Percentiles rank a stretch among this genome's conserved stretches.
phyloP scores from a whole-genome alignment of 1,140 invertebrate genomes.

The Goniozus legneri region DNA sequence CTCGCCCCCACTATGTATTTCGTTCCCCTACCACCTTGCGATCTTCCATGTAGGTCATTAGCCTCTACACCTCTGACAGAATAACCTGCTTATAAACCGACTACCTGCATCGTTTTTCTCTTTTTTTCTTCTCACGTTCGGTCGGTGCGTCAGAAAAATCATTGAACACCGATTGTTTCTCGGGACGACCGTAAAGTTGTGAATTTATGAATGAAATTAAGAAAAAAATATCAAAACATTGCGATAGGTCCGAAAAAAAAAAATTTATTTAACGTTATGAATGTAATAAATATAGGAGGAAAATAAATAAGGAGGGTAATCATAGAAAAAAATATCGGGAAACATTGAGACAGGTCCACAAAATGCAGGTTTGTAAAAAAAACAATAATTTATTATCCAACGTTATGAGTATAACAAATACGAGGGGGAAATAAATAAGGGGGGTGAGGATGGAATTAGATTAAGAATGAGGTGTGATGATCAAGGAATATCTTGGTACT shows the following conservation, averaged over 20 bases:
- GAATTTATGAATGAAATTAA: constrained; percentile 1
- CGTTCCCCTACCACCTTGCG: constrained; percentile 9
- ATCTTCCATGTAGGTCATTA: constrained; percentile 26
- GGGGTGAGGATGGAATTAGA: constrained; percentile 9
- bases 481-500: constrained; percentile 42
- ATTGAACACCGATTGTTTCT: not conserved
- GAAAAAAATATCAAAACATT: constrained; percentile 2
- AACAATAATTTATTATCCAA: constrained; percentile 22
- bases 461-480: constrained; percentile 17
- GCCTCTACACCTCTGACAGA: constrained; percentile 25
- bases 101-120: not conserved
- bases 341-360: no score
- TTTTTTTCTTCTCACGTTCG: not conserved
- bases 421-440: constrained; percentile 31
- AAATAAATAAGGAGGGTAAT: constrained; percentile 27
- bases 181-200: not conserved
- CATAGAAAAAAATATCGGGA: constrained; percentile 13
- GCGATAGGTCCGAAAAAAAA: constrained; percentile 1
- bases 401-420: constrained; percentile 2
- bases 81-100: constrained; percentile 21
- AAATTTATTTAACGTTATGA: constrained; percentile 11
- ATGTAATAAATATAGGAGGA: constrained; percentile 7
- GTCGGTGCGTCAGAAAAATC: not conserved
- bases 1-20: not conserved
- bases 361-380: constrained; percentile 8